Conservation (phyloP, 1,140 invertebrate genomes). For the Gonioctena quinquepunctata region DNA sequence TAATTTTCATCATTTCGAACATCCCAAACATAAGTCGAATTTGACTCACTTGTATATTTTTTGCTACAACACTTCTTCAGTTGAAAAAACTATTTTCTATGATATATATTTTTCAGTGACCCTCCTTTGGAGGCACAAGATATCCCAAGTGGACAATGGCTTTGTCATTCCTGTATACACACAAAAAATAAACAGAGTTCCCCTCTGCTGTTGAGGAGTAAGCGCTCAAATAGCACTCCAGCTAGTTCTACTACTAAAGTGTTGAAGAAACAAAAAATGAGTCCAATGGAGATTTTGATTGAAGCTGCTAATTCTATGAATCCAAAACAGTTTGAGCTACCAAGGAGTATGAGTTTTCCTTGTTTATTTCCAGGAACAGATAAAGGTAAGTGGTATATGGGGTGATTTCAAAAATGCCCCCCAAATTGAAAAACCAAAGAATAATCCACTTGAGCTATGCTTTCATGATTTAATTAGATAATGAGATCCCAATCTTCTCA, state of each 20-base stretch:
- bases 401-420: too few species aligned
- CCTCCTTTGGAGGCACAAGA: slow-evolving; percentile 86
- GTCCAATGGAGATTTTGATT: slow-evolving; percentile 74
- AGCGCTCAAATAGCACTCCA: slow-evolving; percentile 38
- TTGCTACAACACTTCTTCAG: too few species aligned
- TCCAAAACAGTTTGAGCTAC: slow-evolving; percentile 86
- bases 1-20: too few species aligned
- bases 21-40: too few species aligned
- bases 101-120: slow-evolving; percentile 75
- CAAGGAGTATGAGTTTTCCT: slow-evolving; percentile 76
- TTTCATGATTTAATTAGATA: too few species aligned
- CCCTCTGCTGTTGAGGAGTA: slow-evolving; percentile 21
- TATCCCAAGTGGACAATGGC: slow-evolving; percentile 88
- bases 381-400: slow-evolving; percentile 59
- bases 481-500: too few species aligned
- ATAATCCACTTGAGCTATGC: too few species aligned
- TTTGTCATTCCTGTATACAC: slow-evolving; percentile 78
- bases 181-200: slow-evolving; percentile 36
- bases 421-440: too few species aligned
- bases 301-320: slow-evolving; percentile 82
- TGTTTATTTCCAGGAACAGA: slow-evolving; percentile 82
- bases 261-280: slow-evolving; percentile 58
- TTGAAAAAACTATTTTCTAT: too few species aligned
- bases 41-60: too few species aligned
- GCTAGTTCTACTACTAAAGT: slow-evolving; percentile 14